Base-by-base conservation (phyloP, 2,888 invertebrate species). In the Pseudococcus jackbeardsleyi region DNA sequence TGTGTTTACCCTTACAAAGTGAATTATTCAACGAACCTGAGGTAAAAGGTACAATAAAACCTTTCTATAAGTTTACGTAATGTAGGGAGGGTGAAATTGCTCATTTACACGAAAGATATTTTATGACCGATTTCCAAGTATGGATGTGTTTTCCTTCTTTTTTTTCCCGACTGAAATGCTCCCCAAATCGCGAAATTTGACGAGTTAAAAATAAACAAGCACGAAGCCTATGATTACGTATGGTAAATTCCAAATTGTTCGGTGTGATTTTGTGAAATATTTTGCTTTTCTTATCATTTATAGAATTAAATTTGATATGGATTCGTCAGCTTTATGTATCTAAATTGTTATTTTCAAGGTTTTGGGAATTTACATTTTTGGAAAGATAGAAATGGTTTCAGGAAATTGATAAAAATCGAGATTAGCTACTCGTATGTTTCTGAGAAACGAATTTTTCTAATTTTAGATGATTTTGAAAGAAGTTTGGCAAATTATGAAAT, bases 71-170 rank as follows among this genome's bases (percentile, higher is more conserved):
- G 59, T 59, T 59, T 19, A 59, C 19, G 50, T 19, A 59, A 19
- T n/a, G 19, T 19, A 19, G 7, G 8, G 26, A n/a, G 19, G 19
- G 19, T n/a, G 19, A 19, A 59, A 59, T 59, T 59, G n/a, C 59
- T 59, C 59, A 59, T 59, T 59, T 59, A 59, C 59, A 59, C 59
- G 59, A 59, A 59, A 59, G 19, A 59, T 59, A 59, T 59, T 19
- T 59, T 59, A 59, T 5, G 9, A 19, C 59, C 59, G 59, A 59
- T 59, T 59, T 59, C 59, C 19, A 19, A 19, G 59, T 8, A 59
- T 59, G 59, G 59, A 59, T 19, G 54, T 19, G 8, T 19, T 59
- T 54, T 17, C 17, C 17, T 54, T 17, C 17, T 15, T 54, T 59
- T 59, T 19, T 19, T 59, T 59, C 11, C 11, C 59, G 59, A 19